Conservation (phyloP, 2,888 invertebrate species). For the Rotaria socialis region DNA sequence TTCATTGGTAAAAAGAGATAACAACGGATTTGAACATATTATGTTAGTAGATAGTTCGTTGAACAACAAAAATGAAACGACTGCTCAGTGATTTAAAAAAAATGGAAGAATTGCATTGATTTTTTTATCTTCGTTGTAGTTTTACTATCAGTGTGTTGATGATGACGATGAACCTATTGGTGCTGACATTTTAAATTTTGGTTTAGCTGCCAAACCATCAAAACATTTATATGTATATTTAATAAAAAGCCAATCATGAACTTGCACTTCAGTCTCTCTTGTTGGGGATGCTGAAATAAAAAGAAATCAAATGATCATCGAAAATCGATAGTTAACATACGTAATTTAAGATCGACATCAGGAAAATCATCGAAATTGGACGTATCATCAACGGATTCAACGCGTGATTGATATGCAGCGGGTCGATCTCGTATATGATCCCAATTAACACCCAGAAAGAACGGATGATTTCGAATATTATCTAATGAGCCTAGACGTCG, state of each 20-base stretch:
- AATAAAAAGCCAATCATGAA: conserved; percentile 95
- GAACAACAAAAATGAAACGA: background rate
- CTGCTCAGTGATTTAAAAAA: background rate
- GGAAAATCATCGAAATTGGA: conserved; percentile 99
- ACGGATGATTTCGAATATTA: conserved; percentile 81
- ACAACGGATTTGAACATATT: background rate
- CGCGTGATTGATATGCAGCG: conserved; percentile 92
- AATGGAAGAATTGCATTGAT: background rate
- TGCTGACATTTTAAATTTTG: background rate
- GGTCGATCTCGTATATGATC: conserved; percentile 91
- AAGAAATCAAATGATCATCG: too few species aligned
- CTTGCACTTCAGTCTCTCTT: conserved; percentile 42
- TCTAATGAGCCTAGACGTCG: conserved; percentile 86
- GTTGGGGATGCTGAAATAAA: conserved; percentile 26
- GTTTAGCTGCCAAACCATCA: conserved; percentile 75
- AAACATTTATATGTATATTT: conserved; percentile 99
- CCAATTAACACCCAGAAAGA: conserved; percentile 93
- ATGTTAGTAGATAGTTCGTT: background rate
- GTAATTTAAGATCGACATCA: conserved; percentile 94
- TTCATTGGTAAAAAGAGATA: background rate
- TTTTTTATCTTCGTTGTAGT: background rate
- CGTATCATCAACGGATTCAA: conserved; percentile 96
- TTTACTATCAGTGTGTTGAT: background rate
- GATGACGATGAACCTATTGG: background rate
- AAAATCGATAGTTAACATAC: conserved; percentile 67